Evolutionary conservation across 2,797 vertebrate species (phyloP), one percentile per base, ranked within the genome.

Genomic region (Microctenopoma steveboyesi): DNA sequence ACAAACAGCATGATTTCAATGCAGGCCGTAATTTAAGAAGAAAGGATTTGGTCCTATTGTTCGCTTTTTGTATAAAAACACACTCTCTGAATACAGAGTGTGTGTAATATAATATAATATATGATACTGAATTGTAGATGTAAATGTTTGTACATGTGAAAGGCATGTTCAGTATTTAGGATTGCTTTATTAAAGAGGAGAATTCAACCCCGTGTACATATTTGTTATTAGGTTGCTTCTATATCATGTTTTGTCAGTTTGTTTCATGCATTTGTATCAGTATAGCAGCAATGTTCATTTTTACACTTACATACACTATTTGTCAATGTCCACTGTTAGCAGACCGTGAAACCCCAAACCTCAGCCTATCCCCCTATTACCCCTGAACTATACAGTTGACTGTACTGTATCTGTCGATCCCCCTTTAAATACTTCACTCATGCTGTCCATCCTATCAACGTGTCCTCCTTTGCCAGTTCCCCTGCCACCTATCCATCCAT

Each of bases 391-490:
- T 11, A 12, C 11, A 35, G 7, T 35, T 1, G 33, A 76, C 71
- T 7, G 9, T 39, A 39, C 37, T 39, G 66, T 78, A 62, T 76
- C 60, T 57, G 49, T 70, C 61, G 49, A 2, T 49, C 63, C 59
- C 47, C 42, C 64, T 28, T 78, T 72, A 76, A 82, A 86, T 48
- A 77, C 72, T 61, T 69, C 63, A 27, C 75, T 81, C 69, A 74
- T 27, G 60, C 79, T 81, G 78, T 86, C 81, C 68, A 46, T 76
- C 63, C 71, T 73, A 75, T 86, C 83, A 79, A 68, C 79, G 65
- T n/a, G 7, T 82, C 78, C 60, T 70, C 49, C 74, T 68, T 68
- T 59, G 35, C 72, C 72, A 76, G 81, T 75, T 66, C 52, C 81
- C 74, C 79, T 79, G 82, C 69, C 76, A 84, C 57, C 66, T 69